Base-by-base conservation (phyloP, 2,888 invertebrate genomes). In the Drosophila kuntzei region DNA sequence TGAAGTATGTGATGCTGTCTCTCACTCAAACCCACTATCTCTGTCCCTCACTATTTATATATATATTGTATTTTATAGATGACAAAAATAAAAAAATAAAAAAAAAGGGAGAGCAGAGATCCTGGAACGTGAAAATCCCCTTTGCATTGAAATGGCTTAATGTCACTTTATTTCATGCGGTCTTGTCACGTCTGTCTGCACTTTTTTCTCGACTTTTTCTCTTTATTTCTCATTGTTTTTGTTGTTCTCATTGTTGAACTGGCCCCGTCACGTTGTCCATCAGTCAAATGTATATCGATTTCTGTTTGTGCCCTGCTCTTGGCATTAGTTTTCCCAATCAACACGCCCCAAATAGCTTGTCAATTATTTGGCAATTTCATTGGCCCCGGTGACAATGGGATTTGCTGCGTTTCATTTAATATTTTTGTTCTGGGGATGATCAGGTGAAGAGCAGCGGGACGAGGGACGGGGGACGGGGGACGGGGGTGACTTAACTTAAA, bases 81-180 rank as follows among this genome's bases (percentile, higher is more conserved):
- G 60, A 41, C 46, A 61, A 36, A 41, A 36, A 34, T 51, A 37
- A 51, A 62, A 59, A 54, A 34, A 18, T n/a, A 54, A 53, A 49
- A 39, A 55, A 9, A 44, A 51, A 54, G 41, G 3, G 16, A 49
- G 62, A 62, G 51, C 53, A 54, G 54, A 51, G 55, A 64, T 78
- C 43, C 50, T 71, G 74, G 63, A 64, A 64, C 78, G 64, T 76
- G 60, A 59, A 85, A 83, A 85, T 85, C 85, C 85, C 85, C 77
- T 82, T 85, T 80, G 85, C 85, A 85, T 83, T 84, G 85, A 84
- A 84, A 85, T 84, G 83, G 83, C 83, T 85, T 84, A 84, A 85
- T 85, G 83, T 84, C 83, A 83, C 83, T 80, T 84, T 85, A 76
- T 84, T 85, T 85, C 85, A 77, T 85, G 85, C 72, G 83, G 85